Evolutionary conservation across 2,113 vertebrate genomes (phyloP).

Genomic region (Oryzias melastigma): DNA sequence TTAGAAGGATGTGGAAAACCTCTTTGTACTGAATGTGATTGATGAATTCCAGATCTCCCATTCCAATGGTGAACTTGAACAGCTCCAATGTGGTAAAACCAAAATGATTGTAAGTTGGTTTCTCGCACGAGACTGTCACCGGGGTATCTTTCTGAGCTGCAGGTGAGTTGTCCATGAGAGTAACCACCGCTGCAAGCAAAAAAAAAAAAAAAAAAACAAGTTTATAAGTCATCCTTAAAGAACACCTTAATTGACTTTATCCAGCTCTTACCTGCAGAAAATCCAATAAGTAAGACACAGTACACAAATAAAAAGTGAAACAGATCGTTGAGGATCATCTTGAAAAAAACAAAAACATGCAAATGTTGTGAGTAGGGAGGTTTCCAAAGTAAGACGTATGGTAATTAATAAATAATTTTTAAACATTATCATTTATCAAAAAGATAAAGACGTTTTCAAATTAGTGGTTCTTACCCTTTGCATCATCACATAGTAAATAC

Average conservation of each 20-base stretch:
- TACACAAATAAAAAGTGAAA: constrained; percentile 88
- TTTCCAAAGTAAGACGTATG: too few species aligned
- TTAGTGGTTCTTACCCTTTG: constrained; percentile 77
- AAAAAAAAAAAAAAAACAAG: background rate
- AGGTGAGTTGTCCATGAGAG: constrained; percentile 72
- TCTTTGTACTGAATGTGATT: constrained; percentile 84
- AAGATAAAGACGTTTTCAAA: too few species aligned
- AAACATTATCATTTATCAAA: too few species aligned
- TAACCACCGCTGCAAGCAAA: constrained; percentile 78
- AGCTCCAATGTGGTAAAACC: constrained; percentile 85
- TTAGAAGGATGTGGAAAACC: constrained; percentile 86
- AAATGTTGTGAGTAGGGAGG: too few species aligned
- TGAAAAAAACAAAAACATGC: background rate
- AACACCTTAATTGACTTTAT: too few species aligned
- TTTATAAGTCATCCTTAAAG: background rate
- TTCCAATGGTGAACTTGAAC: constrained; percentile 94
- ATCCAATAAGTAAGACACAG: constrained; percentile 88
- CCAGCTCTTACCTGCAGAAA: constrained; percentile 81
- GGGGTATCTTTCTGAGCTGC: background rate
- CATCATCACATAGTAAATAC: constrained; percentile 90
- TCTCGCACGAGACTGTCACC: constrained; percentile 15
- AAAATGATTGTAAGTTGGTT: constrained; percentile 78
- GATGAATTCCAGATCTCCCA: constrained; percentile 91
- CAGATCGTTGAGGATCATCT: constrained; percentile 91
- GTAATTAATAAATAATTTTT: too few species aligned